Percentiles rank a stretch among this genome's conserved stretches.
These are phyloP conservation scores for Micronycteris hirsuta DNA, from an alignment of 2,113 vertebrate genomes.

Conservation along the genomic window DNA sequence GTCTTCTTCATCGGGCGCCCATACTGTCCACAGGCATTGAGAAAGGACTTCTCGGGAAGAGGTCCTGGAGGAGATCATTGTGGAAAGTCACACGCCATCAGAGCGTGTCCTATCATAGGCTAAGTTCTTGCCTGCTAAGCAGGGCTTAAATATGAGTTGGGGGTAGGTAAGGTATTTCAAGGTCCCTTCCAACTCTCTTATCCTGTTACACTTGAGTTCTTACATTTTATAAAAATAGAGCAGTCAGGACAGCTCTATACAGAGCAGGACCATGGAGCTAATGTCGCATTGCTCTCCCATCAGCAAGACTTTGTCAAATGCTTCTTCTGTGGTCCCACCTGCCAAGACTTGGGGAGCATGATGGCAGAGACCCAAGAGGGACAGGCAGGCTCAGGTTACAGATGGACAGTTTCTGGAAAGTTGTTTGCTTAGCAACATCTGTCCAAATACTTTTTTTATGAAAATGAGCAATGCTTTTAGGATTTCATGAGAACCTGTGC, in stretches of 20 bases:
- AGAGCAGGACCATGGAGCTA: neutral
- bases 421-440: neutral
- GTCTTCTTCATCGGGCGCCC: neutral
- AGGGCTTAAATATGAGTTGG: neutral
- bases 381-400: neutral
- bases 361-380: too few species aligned
- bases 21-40: neutral
- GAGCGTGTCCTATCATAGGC: neutral
- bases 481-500: neutral
- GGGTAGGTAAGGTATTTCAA: neutral
- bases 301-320: neutral
- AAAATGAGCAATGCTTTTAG: neutral
- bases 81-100: neutral
- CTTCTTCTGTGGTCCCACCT: neutral
- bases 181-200: neutral
- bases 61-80: too few species aligned
- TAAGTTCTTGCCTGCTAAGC: neutral
- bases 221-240: neutral
- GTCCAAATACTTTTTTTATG: neutral
- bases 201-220: neutral
- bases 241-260: neutral
- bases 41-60: neutral
- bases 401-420: neutral
- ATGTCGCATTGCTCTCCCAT: neutral
- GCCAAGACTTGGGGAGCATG: neutral